A percentile compares a stretch with the other conserved stretches of the same genome.
These are phyloP conservation scores for Sorex maritimensis DNA, from an alignment of 2,797 vertebrate genomes.

Conservation along the genomic window DNA sequence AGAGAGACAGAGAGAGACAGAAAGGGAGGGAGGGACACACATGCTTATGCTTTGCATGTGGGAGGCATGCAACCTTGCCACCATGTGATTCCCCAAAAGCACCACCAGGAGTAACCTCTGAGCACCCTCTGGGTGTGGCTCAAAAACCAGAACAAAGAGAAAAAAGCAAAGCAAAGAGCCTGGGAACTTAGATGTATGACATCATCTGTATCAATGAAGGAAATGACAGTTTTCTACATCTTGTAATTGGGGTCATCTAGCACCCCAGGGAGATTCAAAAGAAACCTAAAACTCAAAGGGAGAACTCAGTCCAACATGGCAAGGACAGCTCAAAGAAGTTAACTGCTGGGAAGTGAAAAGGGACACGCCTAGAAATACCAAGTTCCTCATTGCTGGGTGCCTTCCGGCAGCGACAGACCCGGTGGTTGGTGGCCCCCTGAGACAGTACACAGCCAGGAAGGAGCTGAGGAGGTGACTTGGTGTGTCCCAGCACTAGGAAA, in stretches of 20 bases:
- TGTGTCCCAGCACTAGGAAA: neutral
- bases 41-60: too few species aligned
- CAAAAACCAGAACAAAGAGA: neutral
- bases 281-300: neutral
- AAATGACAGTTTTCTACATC: neutral
- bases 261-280: neutral
- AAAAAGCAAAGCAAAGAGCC: neutral
- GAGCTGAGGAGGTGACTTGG: neutral
- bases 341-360: neutral
- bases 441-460: neutral
- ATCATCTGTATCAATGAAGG: neutral
- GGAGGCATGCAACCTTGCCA: too few species aligned
- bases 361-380: neutral
- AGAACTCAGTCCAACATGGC: conserved; percentile 19
- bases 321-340: neutral
- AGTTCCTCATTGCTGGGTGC: neutral
- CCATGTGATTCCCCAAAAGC: too few species aligned
- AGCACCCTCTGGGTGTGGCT: too few species aligned
- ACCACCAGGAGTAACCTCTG: too few species aligned
- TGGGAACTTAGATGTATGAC: neutral
- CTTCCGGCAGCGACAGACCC: neutral
- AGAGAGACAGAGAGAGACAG: too few species aligned
- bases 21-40: too few species aligned
- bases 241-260: neutral
- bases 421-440: too few species aligned